Base-by-base conservation (phyloP, 2,888 invertebrate species). In the Orgyia antiqua region DNA sequence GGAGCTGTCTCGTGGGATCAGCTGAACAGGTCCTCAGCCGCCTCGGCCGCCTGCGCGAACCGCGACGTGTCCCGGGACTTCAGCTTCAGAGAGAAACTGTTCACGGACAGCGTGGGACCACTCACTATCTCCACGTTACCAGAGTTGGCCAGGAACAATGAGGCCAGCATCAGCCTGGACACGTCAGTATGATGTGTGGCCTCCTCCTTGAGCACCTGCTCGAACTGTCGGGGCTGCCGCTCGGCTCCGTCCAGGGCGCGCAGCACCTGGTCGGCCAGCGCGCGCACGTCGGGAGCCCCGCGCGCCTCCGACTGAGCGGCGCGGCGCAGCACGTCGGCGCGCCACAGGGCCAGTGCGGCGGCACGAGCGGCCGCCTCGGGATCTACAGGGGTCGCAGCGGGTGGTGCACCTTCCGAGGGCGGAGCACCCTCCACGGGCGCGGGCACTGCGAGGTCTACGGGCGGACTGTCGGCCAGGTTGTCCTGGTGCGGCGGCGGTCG, bases 91-190 rank as follows among this genome's bases (percentile, higher is more conserved):
- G 60, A 42, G 68, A 76, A 78, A 18, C 61, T 40, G 54, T 57
- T 51, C 29, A 71, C 19, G 5, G 66, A 27, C 27, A 69, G 63
- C 44, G 74, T 60, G 27, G 60, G 29, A 13, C 68, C 70, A 13
- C 12, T 53, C 10, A 52, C 21, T 10, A 80, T 50, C 47, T 69
- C 66, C 52, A 79, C 63, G 60, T 72, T 68, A 44, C 72, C 78
- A 19, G 71, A 51, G 57, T 70, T 73, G 12, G 75, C 75, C 51
- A 51, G 36, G 27, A 51, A 43, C n/a, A 52, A 43, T 32, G 35
- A 27, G 13, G 51, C 39, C 25, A 41, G 51, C 29, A 53, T 19
- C 26, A 51, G 36, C 20, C 38, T 42, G 29, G 53, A 34, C 34
- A 53, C 51, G 30, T 45, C 45, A 4, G n/a, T 4, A 10, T 10